Percentiles rank a stretch among this genome's conserved stretches.
Evolutionary conservation across 2,888 invertebrate genomes (phyloP).

Genomic region (Tenthredo livida): DNA sequence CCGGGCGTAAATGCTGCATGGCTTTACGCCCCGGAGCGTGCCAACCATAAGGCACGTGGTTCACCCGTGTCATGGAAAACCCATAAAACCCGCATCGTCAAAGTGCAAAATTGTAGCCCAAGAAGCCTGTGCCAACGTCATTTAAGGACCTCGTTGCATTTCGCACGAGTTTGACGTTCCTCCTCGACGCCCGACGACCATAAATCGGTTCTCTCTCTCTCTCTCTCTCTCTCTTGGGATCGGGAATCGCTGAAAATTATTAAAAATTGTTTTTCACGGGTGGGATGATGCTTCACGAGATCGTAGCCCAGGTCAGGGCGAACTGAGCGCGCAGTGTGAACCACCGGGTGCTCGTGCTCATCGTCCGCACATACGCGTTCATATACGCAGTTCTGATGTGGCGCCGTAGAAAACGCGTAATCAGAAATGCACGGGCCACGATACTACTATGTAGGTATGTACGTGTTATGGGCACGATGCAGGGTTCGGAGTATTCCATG

Average conservation of each 20-base stretch:
- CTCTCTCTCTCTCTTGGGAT: neutral
- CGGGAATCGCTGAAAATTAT: neutral
- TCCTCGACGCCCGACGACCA: neutral
- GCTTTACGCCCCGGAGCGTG: conserved; percentile 8
- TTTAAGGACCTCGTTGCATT: neutral
- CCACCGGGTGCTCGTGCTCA: neutral
- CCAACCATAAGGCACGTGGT: neutral
- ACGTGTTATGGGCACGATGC: neutral
- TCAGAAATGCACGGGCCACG: conserved; percentile 1
- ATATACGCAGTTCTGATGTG: neutral
- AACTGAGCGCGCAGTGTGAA: conserved; percentile 1
- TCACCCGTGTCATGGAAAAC: neutral
- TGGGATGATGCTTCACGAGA: neutral
- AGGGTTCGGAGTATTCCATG: neutral
- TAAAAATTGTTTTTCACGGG: neutral
- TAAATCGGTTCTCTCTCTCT: neutral
- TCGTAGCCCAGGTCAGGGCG: neutral
- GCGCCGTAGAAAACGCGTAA: neutral
- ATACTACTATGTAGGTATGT: too few species aligned
- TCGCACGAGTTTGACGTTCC: neutral
- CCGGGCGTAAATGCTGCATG: neutral
- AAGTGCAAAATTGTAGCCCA: neutral
- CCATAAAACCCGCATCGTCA: conserved; percentile 17
- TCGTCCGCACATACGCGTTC: neutral
- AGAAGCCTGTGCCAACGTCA: conserved; percentile 2